Percentiles rank a stretch among this genome's conserved stretches.
Evolutionary conservation across 2,113 vertebrate genomes (phyloP).

Genomic region (Mustelus asterias): DNA sequence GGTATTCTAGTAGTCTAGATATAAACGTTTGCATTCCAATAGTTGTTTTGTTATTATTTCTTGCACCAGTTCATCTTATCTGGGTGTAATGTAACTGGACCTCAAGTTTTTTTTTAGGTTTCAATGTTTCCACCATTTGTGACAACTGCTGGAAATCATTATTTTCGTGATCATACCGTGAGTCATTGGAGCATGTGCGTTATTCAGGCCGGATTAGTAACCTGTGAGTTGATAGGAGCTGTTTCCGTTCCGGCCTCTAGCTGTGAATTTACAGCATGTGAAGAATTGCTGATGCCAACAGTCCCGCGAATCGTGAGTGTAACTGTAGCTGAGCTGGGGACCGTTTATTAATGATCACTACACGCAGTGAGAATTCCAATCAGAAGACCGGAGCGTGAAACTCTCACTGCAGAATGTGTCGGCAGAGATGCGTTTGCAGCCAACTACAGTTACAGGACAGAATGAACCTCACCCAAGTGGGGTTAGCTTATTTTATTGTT

Average conservation of each 20-base stretch:
- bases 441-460: background rate
- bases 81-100: background rate
- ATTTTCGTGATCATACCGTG: background rate
- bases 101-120: background rate
- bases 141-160: background rate
- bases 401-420: background rate
- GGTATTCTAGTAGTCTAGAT: background rate
- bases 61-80: too few relatives aligned
- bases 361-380: background rate
- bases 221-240: background rate
- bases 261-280: constrained; percentile 8
- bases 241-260: background rate
- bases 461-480: background rate
- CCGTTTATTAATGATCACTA: background rate
- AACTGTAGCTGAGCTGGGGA: background rate
- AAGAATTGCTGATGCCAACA: background rate
- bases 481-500: background rate
- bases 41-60: too few relatives aligned
- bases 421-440: background rate
- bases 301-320: background rate
- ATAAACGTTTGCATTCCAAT: background rate
- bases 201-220: background rate
- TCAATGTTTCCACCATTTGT: background rate
- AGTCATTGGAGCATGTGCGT: background rate
- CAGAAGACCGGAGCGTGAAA: background rate